These are phyloP conservation scores for Xerus rutilus DNA, from an alignment of 2,797 vertebrate genomes.

Conservation along the genomic window DNA sequence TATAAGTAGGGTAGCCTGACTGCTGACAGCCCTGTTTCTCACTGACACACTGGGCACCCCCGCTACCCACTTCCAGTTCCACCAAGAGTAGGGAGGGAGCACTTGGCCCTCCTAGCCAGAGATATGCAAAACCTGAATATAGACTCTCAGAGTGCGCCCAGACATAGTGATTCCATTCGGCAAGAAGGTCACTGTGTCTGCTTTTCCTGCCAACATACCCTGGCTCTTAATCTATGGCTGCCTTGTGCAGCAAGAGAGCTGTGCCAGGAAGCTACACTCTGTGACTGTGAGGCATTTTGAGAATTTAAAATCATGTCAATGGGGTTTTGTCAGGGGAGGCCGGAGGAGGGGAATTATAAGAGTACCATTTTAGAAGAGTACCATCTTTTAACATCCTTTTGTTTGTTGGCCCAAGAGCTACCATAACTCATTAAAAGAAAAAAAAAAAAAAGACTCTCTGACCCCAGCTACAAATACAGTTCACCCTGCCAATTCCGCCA, in stretches of 20 bases:
- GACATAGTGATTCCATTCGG: slow-evolving; percentile 79
- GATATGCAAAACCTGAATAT: slow-evolving; percentile 79
- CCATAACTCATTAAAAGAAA: background rate
- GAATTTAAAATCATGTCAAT: slow-evolving; percentile 76
- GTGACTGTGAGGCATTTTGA: slow-evolving; percentile 70
- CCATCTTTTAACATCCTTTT: slow-evolving; percentile 55
- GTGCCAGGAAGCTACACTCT: slow-evolving; percentile 79
- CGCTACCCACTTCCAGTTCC: background rate
- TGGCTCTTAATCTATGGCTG: slow-evolving; percentile 82
- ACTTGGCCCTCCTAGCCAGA: slow-evolving; percentile 55
- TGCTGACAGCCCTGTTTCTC: background rate
- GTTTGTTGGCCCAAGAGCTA: slow-evolving; percentile 51
- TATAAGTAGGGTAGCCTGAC: background rate
- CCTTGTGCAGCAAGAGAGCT: slow-evolving; percentile 75
- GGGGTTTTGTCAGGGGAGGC: slow-evolving; percentile 64
- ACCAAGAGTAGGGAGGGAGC: background rate
- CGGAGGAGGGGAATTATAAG: background rate
- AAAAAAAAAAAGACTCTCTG: background rate
- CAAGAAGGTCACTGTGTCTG: slow-evolving; percentile 83
- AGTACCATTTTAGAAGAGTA: slow-evolving; percentile 36
- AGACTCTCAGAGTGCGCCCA: slow-evolving; percentile 70
- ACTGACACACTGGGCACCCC: background rate
- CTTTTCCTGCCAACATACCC: slow-evolving; percentile 82
- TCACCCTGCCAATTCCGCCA: background rate
- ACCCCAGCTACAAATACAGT: slow-evolving; percentile 45